Base-by-base conservation (phyloP, 2,113 vertebrate genomes). In the Campylomormyrus tamandua region DNA sequence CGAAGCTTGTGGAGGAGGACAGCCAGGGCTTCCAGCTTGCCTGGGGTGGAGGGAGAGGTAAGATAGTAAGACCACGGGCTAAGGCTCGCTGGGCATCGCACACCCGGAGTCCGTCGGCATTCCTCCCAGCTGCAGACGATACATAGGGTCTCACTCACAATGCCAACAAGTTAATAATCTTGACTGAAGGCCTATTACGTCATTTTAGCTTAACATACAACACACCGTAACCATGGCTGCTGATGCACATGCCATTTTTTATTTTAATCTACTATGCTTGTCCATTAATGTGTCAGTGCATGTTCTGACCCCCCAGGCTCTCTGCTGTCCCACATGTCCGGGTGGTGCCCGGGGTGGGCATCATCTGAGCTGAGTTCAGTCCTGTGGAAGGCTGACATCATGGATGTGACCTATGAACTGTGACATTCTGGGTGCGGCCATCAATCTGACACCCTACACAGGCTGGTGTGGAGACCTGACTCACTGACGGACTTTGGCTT, bases 21-120 rank as follows among this genome's bases (percentile, higher is more conserved):
- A 3, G 97, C 97, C 42, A 99, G 94, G 9, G 98, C 98, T 93
- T 99, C 98, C 91, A 99, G 92, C 94, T 99, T 99, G 87, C 98
- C 98, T 99, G 2, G 87, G 27, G 66, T 87, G 83, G 74, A 66
- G 89, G 6, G 0, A 48, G 53, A 83, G 24, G 21, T 7, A 6
- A 87, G 31, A 15, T 19, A 5, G 27, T 56, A 56, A 56, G n/a
- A 56, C 2, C 1, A 48, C 1, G 24, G 39, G 35, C 35, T 42
- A 77, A 77, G 35, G 62, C 62, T 31, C 3, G 9, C n/a, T 66
- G n/a, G 62, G 62, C n/a, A 10, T 2, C 11, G n/a, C 3, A 66
- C 0, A 66, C 35, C 13, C 35, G 3, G 31, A 17, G 35, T 1
- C 62, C 0, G 2, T 7, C 35, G 0, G 15, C 70, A 77, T 77